phyloP scores from a whole-genome alignment of 2,888 invertebrate species.

The Apamea monoglypha region DNA sequence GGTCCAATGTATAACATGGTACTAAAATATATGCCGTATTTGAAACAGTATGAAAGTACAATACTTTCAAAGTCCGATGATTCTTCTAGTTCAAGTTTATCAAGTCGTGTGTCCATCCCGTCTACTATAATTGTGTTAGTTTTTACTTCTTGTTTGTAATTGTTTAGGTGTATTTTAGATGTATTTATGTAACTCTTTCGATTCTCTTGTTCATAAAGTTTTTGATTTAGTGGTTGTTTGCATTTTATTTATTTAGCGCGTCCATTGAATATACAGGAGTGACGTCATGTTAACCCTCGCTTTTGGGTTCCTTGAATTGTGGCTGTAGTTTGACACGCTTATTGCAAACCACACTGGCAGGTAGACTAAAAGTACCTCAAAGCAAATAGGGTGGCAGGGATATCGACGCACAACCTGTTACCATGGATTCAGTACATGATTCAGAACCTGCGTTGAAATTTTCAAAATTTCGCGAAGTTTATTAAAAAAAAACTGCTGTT shows the following conservation, averaged over 20 bases:
- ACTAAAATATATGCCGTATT: constrained; percentile 80
- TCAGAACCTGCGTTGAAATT: too few species aligned
- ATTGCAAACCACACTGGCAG: not conserved
- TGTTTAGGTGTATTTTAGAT: constrained; percentile 60
- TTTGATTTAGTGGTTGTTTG: constrained; percentile 19
- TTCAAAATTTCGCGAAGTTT: too few species aligned
- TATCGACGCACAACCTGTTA: too few species aligned
- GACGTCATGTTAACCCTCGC: constrained; percentile 1
- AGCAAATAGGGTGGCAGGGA: too few species aligned
- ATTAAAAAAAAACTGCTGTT: too few species aligned
- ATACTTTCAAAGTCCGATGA: constrained; percentile 62
- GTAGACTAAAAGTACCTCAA: not conserved
- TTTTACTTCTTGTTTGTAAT: constrained; percentile 59
- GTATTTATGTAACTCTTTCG: constrained; percentile 57
- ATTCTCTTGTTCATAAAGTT: constrained; percentile 49
- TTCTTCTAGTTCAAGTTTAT: constrained; percentile 18
- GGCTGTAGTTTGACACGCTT: constrained; percentile 24
- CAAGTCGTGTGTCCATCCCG: constrained; percentile 24
- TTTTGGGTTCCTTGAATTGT: constrained; percentile 31
- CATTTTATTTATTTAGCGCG: not conserved
- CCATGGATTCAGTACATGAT: too few species aligned
- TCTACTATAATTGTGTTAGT: constrained; percentile 32
- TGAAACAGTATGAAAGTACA: constrained; percentile 77
- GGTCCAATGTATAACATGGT: constrained; percentile 80
- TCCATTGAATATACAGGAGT: not conserved